Percentiles rank a stretch among this genome's conserved stretches.
Conservation (phyloP, 2,113 vertebrate species). For the Channa argus region DNA sequence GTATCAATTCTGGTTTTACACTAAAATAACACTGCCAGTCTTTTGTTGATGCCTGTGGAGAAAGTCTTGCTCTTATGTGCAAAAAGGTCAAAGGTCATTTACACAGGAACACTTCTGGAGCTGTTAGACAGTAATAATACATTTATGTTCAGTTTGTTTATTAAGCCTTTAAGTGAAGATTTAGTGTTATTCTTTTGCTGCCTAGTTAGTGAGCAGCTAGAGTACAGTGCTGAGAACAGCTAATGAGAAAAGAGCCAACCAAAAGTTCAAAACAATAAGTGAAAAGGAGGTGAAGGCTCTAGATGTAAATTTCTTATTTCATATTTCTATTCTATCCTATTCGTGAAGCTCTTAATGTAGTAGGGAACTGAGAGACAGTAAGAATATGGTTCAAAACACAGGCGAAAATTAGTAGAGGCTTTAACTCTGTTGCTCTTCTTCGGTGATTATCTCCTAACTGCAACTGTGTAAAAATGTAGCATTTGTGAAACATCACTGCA, state of each 20-base stretch:
- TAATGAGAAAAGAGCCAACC: not conserved
- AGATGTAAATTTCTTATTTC: too few relatives aligned
- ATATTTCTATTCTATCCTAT: too few relatives aligned
- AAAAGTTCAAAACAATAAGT: not conserved
- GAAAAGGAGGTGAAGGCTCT: not conserved
- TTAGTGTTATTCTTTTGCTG: too few relatives aligned
- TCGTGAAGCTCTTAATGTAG: not conserved
- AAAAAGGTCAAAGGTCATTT: conserved; percentile 5
- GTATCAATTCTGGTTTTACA: not conserved
- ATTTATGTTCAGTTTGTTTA: too few relatives aligned
- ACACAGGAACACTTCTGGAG: not conserved
- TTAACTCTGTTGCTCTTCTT: not conserved
- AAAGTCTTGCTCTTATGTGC: not conserved
- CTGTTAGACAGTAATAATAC: not conserved
- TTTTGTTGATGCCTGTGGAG: conserved; percentile 9
- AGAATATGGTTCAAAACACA: too few relatives aligned
- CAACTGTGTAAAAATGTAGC: too few relatives aligned
- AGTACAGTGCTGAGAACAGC: too few relatives aligned
- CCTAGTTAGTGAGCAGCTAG: not conserved
- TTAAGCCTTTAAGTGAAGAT: too few relatives aligned
- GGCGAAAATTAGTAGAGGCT: not conserved
- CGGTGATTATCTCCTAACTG: too few relatives aligned
- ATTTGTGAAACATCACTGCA: too few relatives aligned
- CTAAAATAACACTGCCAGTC: not conserved
- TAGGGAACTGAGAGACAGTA: too few relatives aligned